Percentiles rank a stretch among this genome's conserved stretches.
phyloP scores from a whole-genome alignment of 2,888 invertebrate species.

The Xestia ashworthii region DNA sequence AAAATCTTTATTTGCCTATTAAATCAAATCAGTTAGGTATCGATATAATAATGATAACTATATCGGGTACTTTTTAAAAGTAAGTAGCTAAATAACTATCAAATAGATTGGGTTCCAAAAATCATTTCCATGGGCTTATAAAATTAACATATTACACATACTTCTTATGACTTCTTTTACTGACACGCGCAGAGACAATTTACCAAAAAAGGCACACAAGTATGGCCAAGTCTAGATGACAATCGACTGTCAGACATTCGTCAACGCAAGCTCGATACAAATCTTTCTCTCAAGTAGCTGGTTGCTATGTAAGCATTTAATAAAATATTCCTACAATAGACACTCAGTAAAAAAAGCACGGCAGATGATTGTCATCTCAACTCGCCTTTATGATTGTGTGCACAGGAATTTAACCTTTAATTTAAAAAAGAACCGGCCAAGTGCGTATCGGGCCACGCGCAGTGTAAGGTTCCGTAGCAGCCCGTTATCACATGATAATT shows the following conservation, averaged over 20 bases:
- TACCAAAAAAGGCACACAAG: background rate
- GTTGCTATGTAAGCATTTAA: background rate
- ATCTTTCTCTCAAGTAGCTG: conserved; percentile 37
- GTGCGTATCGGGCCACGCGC: too few species aligned
- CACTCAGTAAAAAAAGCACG: background rate
- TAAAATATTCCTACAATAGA: conserved; percentile 10
- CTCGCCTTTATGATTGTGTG: conserved; percentile 14
- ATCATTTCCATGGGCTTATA: too few species aligned
- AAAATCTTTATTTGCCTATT: too few species aligned
- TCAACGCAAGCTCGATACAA: conserved; percentile 9
- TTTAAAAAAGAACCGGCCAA: background rate
- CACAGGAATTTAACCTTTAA: conserved; percentile 48
- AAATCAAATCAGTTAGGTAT: too few species aligned
- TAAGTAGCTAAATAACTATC: too few species aligned
- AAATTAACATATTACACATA: too few species aligned
- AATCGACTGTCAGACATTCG: conserved; percentile 27
- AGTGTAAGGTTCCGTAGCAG: too few species aligned
- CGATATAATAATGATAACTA: too few species aligned
- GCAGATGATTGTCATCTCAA: conserved; percentile 38
- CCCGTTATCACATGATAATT: too few species aligned
- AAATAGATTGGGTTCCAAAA: too few species aligned
- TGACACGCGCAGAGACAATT: background rate
- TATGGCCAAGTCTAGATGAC: conserved; percentile 24
- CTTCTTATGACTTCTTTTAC: background rate
- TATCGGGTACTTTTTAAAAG: too few species aligned